Conservation (phyloP, 2,113 vertebrate genomes). For the Oncorhynchus mykiss region DNA sequence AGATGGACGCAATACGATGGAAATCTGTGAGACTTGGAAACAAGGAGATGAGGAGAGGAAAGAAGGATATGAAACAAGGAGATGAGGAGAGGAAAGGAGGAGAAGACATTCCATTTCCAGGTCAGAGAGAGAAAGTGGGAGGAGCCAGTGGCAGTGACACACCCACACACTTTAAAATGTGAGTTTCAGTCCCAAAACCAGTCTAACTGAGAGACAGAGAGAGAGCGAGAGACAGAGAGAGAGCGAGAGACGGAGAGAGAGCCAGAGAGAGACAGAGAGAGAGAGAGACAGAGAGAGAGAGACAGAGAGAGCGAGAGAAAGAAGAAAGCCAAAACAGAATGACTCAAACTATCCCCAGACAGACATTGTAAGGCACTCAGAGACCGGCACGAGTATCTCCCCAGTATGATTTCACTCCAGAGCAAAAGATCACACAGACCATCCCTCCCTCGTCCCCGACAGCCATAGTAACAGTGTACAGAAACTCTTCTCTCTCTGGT, state of each 20-base stretch:
- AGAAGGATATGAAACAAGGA: no score
- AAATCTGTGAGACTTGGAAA: no score
- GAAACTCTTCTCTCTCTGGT: constrained; percentile 5
- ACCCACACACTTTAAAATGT: background rate
- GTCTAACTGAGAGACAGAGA: background rate
- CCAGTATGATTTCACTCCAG: background rate
- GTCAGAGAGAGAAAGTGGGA: background rate
- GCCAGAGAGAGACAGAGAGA: no score
- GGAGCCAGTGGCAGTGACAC: constrained; percentile 20
- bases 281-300: no score
- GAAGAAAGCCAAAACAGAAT: no score
- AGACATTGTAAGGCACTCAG: no score
- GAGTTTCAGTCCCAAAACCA: background rate
- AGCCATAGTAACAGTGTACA: constrained; percentile 50
- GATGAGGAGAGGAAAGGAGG: background rate
- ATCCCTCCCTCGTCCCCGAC: constrained; percentile 52
- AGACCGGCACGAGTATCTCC: background rate
- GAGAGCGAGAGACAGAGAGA: no score
- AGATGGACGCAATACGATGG: no score
- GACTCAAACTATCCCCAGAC: no score
- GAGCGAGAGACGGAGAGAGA: no score
- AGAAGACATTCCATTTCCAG: background rate
- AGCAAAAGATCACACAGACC: constrained; percentile 39
- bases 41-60: no score
- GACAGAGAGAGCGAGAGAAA: no score